Base-by-base conservation (phyloP, 1,140 invertebrate species). In the Aphelenchoides avenae region DNA sequence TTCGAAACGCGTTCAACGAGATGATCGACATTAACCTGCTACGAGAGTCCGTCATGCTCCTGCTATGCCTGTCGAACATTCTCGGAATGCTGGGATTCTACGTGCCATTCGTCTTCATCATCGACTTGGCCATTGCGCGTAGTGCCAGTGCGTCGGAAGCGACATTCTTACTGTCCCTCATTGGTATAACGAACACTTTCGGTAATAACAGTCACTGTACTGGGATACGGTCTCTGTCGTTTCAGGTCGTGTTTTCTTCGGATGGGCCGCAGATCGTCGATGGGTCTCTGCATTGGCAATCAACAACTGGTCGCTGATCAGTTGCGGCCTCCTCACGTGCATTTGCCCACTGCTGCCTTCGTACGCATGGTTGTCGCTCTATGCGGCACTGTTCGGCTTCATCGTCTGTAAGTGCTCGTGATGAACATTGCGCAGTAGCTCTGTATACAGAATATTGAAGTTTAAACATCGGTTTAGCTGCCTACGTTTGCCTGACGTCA, bases 71-170 rank as follows among this genome's bases (percentile, higher is more conserved):
- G 11, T 92, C 89, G 53, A 97, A 96, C 78, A 82, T 89, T 60
- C 83, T 96, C 22, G 93, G 89, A 1, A 89, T 96, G 87, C 84
- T 93, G 81, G 92, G 92, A 50, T 93, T 96, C 79, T 96, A 92
- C 77, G 88, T 93, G 11, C 93, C 93, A 0, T 94, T 92, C 72
- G 84, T 89, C 76, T 96, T 88, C 68, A 78, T 92, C 1, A 82
- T 81, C 67, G 84, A 73, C 48, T 53, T 76, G 30, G 75, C 78
- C 31, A 50, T 56, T 11, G 58, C 56, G 6, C 55, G 74, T 15
- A 65, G 70, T 5, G 60, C 77, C 6, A 36, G 36, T 6, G 34
- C 78, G 18, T 72, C 79, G 0, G 73, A 79, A 2, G 83, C 85
- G 0, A 83, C 86, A 5, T 84, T 85, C 61, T 78, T 96, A 20